phyloP scores from a whole-genome alignment of 2,113 vertebrate species.

The Podilymbus podiceps region DNA sequence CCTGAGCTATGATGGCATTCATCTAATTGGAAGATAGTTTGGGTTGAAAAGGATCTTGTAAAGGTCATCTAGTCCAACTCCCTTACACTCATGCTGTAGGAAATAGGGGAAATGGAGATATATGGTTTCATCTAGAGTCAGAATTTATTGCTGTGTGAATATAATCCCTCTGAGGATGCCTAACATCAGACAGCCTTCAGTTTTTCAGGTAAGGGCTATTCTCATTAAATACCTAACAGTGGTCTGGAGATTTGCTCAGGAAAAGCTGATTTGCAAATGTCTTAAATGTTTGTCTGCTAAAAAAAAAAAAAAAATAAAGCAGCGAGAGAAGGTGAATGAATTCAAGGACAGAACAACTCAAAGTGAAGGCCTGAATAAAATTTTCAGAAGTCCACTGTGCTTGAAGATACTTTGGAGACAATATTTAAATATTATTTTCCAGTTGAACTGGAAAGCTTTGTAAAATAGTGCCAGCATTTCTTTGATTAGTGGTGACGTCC shows the following conservation, averaged over 20 bases:
- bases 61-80: not conserved
- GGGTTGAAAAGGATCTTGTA: not conserved
- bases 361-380: not conserved
- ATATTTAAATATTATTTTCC: no score
- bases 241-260: not conserved
- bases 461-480: not conserved
- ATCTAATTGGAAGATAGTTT: no score
- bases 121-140: not conserved
- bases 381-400: not conserved
- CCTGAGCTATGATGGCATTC: not conserved
- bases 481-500: not conserved
- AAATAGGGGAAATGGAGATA: not conserved
- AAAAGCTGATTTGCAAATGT: not conserved
- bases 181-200: not conserved
- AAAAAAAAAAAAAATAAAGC: not conserved
- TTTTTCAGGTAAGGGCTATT: not conserved
- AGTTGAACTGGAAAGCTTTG: not conserved
- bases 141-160: not conserved
- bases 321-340: not conserved
- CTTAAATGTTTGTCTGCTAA: no score
- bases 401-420: not conserved
- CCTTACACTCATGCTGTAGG: not conserved
- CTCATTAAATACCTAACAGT: not conserved
- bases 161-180: not conserved
- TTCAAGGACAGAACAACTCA: not conserved